phyloP scores from a whole-genome alignment of 2,113 vertebrate species.

The Alethe diademata region DNA sequence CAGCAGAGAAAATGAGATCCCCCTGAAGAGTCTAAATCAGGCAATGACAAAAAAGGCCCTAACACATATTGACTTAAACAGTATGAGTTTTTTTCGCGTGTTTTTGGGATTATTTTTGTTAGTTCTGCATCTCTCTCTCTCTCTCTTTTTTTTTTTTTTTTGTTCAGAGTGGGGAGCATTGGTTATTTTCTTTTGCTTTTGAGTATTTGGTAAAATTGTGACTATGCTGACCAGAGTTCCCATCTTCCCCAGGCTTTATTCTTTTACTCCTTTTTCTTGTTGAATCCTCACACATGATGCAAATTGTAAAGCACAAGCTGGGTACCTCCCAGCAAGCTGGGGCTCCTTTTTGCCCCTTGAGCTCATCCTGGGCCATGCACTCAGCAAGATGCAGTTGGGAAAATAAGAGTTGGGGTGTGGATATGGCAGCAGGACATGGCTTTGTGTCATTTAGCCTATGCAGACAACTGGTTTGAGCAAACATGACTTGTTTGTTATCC shows the following conservation, averaged over 20 bases:
- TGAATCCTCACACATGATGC: accelerated
- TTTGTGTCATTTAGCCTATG: neutral
- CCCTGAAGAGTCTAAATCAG: slow-evolving; percentile 32
- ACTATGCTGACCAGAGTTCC: neutral
- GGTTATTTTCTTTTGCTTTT: neutral
- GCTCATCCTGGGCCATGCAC: neutral
- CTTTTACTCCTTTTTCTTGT: neutral
- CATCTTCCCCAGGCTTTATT: neutral
- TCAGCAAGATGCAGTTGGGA: neutral
- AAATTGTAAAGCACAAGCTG: neutral
- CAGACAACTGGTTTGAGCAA: neutral
- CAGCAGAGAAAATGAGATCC: slow-evolving; percentile 32
- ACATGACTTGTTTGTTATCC: neutral
- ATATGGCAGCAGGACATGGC: neutral
- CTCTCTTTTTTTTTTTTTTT: neutral
- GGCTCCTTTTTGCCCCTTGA: accelerated
- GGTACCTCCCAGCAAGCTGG: neutral
- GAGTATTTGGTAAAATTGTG: neutral
- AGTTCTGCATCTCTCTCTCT: neutral
- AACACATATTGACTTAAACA: neutral
- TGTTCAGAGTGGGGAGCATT: neutral
- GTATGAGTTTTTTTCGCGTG: neutral
- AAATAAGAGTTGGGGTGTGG: neutral
- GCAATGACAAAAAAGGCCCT: slow-evolving; percentile 18
- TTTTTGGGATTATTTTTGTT: neutral